Percentiles rank a stretch among this genome's conserved stretches.
These are phyloP conservation scores for Lytechinus variegatus DNA, from an alignment of 35 echinoderm and acorn worm genomes.

Conservation along the genomic window DNA sequence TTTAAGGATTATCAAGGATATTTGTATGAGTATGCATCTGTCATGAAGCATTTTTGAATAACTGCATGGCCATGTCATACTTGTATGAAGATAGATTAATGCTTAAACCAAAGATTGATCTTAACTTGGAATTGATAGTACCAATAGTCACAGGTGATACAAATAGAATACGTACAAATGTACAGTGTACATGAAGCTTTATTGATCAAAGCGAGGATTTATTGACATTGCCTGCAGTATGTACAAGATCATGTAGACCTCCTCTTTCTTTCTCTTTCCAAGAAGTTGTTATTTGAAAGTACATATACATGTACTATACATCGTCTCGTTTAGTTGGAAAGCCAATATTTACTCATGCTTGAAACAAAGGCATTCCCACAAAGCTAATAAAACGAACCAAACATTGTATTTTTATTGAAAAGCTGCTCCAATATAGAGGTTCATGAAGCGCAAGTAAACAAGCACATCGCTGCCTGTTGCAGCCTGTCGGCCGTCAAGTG, in stretches of 20 bases:
- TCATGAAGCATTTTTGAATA: too few relatives aligned
- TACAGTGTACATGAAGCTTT: too few relatives aligned
- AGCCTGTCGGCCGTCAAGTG: not conserved
- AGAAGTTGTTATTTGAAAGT: not conserved
- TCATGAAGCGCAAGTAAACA: not conserved
- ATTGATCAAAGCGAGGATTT: too few relatives aligned
- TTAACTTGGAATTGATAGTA: too few relatives aligned
- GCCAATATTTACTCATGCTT: not conserved
- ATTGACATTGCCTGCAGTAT: not conserved
- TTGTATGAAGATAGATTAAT: too few relatives aligned
- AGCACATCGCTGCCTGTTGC: conserved; percentile 7
- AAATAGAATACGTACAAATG: too few relatives aligned
- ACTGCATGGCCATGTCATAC: too few relatives aligned
- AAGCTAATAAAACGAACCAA: not conserved
- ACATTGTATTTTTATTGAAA: not conserved
- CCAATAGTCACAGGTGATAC: too few relatives aligned
- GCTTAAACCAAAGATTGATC: too few relatives aligned
- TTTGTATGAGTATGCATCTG: too few relatives aligned
- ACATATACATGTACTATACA: not conserved
- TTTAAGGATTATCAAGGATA: too few relatives aligned
- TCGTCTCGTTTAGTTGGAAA: not conserved
- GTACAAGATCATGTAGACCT: not conserved
- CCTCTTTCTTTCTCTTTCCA: not conserved
- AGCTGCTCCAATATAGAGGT: not conserved
- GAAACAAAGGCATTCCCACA: not conserved